A percentile compares a stretch with the other conserved stretches of the same genome.
These are phyloP conservation scores for Platycercus adscitus DNA, from an alignment of 2,113 vertebrate genomes.

Conservation along the genomic window DNA sequence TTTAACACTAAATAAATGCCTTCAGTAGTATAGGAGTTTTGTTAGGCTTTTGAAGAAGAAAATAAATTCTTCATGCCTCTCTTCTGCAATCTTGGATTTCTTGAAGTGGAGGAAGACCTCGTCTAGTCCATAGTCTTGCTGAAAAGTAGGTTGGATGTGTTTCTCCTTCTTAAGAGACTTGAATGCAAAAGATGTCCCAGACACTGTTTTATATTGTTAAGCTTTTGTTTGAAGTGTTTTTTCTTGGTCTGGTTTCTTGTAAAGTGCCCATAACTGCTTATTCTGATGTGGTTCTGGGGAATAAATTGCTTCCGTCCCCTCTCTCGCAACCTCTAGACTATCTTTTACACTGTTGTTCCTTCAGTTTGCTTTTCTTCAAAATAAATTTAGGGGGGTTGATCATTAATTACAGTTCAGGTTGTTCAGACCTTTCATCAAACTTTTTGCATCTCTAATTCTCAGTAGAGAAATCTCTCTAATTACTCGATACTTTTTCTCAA, in stretches of 20 bases:
- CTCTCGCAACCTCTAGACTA: neutral
- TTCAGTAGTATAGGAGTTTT: neutral
- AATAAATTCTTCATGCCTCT: neutral
- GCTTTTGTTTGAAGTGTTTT: neutral
- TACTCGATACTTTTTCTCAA: neutral
- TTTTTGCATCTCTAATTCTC: neutral
- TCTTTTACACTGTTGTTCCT: neutral
- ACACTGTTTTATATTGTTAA: neutral
- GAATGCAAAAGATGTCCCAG: neutral
- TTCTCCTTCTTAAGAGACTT: neutral
- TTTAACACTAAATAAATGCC: neutral
- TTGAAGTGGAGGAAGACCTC: neutral
- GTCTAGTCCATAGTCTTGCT: neutral
- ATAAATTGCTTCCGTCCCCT: neutral
- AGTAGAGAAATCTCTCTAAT: neutral
- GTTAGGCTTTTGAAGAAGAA: neutral
- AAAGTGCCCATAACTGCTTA: neutral
- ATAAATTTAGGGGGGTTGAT: neutral
- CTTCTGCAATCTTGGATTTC: neutral
- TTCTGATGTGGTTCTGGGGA: neutral
- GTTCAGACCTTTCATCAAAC: neutral
- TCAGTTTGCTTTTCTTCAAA: neutral
- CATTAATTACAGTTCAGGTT: neutral
- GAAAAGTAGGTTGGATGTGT: neutral
- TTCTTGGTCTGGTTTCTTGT: neutral